These are phyloP conservation scores for Troides oblongomaculatus DNA, from an alignment of 2,888 invertebrate species.

Conservation along the genomic window DNA sequence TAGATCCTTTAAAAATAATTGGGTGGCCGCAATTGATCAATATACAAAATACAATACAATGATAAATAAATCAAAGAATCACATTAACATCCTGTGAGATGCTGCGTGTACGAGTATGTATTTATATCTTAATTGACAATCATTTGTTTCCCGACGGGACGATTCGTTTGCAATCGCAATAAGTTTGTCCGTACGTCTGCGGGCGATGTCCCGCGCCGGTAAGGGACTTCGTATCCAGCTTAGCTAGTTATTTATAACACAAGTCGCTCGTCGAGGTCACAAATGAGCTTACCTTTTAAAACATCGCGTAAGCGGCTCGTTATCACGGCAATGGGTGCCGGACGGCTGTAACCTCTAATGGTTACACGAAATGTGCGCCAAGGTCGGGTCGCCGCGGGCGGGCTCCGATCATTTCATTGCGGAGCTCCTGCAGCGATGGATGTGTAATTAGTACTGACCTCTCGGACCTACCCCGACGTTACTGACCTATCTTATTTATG, in stretches of 20 bases:
- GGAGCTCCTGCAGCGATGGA: constrained; percentile 48
- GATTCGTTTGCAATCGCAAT: constrained; percentile 11
- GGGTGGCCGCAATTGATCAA: constrained; percentile 27
- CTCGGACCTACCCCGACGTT: constrained; percentile 70
- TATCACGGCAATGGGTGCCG: constrained; percentile 36
- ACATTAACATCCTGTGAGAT: constrained; percentile 5
- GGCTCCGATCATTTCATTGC: constrained; percentile 48
- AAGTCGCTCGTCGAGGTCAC: constrained; percentile 40
- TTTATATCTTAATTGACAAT: constrained; percentile 26
- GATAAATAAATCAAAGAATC: constrained; percentile 20
- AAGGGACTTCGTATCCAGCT: constrained; percentile 37
- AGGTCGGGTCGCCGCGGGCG: constrained; percentile 29
- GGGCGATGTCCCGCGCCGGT: constrained; percentile 23
- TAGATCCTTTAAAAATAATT: constrained; percentile 8
- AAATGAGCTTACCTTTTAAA: constrained; percentile 36
- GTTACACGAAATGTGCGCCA: constrained; percentile 7
- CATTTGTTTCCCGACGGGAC: constrained; percentile 22
- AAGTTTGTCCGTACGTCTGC: constrained; percentile 16
- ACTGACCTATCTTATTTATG: constrained; percentile 54
- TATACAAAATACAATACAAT: constrained; percentile 20
- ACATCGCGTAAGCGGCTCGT: constrained; percentile 35
- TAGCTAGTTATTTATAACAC: constrained; percentile 42
- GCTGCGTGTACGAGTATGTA: not conserved
- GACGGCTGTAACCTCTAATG: constrained; percentile 44
- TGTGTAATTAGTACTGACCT: constrained; percentile 39